A percentile compares a stretch with the other conserved stretches of the same genome.
Evolutionary conservation across 2,888 invertebrate species (phyloP).

Genomic region (Carpatolechia fugitivella): DNA sequence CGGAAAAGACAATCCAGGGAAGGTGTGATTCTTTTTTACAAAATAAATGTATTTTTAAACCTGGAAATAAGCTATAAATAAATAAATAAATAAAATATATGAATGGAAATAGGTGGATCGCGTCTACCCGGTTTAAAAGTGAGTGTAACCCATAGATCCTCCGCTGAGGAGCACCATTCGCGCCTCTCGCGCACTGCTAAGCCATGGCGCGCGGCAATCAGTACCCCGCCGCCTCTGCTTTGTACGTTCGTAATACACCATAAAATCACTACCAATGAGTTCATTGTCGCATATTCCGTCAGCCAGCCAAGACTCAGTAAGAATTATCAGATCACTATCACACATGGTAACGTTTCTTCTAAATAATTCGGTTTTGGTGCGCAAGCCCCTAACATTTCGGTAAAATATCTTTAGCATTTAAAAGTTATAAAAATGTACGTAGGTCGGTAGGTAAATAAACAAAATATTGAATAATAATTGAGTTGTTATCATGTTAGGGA

Average conservation of each 20-base stretch:
- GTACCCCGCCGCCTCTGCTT: background rate
- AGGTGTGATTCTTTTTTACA: too few species aligned
- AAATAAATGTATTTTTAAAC: too few species aligned
- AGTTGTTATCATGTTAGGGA: too few species aligned
- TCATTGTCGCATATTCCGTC: background rate
- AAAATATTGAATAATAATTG: too few species aligned
- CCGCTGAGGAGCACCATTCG: background rate
- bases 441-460: too few species aligned
- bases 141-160: background rate
- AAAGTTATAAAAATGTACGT: too few species aligned
- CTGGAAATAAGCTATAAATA: too few species aligned
- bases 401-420: background rate
- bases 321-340: background rate
- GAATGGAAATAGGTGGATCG: background rate
- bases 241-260: background rate
- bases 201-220: background rate
- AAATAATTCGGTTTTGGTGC: background rate
- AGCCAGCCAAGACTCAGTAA: background rate
- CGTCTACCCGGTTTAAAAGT: background rate
- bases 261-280: background rate
- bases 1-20: too few species aligned
- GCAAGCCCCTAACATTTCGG: background rate
- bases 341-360: background rate
- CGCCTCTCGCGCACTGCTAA: background rate
- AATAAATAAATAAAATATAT: too few species aligned